Evolutionary conservation across 2,797 vertebrate species (phyloP).

Genomic region (Sternotherus odoratus): DNA sequence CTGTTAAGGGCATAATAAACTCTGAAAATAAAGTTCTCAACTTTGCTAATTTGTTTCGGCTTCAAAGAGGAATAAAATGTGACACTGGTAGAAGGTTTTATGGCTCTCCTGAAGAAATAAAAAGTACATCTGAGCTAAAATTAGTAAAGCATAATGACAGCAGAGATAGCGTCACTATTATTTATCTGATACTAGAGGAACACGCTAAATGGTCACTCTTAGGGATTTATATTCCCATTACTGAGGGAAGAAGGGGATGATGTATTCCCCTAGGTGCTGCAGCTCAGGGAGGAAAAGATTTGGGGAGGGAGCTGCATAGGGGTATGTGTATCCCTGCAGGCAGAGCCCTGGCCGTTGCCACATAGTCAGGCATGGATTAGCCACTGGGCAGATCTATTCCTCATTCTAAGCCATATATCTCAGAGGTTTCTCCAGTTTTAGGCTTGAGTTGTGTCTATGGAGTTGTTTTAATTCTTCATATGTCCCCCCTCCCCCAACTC

Average conservation of each 20-base stretch:
- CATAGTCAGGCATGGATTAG: not conserved
- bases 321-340: not conserved
- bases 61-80: conserved; percentile 81
- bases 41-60: conserved; percentile 92
- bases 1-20: conserved; percentile 90
- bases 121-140: conserved; percentile 72
- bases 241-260: conserved; percentile 71
- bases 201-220: conserved; percentile 53
- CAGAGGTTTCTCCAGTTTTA: not conserved
- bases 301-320: not conserved
- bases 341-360: not conserved
- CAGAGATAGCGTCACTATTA: conserved; percentile 28
- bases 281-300: conserved; percentile 36
- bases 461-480: not conserved
- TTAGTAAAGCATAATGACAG: conserved; percentile 63
- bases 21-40: conserved; percentile 88
- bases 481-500: not conserved
- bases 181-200: conserved; percentile 62
- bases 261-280: conserved; percentile 48
- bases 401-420: conserved; percentile 4
- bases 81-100: conserved; percentile 78
- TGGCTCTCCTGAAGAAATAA: conserved; percentile 70
- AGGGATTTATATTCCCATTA: conserved; percentile 53
- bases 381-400: not conserved
- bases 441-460: not conserved